Conservation (phyloP, 2,797 vertebrate species). For the Ataeniobius toweri region DNA sequence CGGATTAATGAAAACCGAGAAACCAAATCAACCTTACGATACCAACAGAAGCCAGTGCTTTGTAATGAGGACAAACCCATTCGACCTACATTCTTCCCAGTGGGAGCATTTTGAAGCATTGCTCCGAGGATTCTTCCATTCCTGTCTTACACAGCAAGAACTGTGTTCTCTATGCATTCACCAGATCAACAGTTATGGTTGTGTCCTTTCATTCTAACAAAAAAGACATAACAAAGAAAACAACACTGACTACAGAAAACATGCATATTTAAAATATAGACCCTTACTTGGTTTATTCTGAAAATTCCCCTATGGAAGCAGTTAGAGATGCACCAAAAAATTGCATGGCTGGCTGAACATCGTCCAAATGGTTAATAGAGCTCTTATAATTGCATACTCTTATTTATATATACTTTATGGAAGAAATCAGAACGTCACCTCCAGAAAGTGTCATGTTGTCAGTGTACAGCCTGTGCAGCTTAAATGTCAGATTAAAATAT, state of each 20-base stretch:
- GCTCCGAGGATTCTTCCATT: constrained; percentile 28
- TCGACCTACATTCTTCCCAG: constrained; percentile 68
- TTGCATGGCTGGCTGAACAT: background rate
- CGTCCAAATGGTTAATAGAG: background rate
- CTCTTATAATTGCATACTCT: background rate
- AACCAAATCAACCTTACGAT: constrained; percentile 57
- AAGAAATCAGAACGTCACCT: background rate
- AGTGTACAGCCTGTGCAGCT: too few relatives aligned
- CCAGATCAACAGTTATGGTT: constrained; percentile 45
- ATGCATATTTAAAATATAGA: background rate
- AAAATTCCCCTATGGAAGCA: background rate
- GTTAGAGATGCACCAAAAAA: background rate
- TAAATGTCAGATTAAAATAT: background rate
- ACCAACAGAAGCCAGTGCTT: constrained; percentile 48
- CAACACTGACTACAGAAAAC: background rate
- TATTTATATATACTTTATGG: background rate
- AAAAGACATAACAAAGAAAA: background rate
- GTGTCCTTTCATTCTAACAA: constrained; percentile 43
- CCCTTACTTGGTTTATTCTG: background rate
- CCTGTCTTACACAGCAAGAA: constrained; percentile 32
- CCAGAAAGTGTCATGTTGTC: background rate
- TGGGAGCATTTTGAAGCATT: constrained; percentile 39
- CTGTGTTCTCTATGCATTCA: constrained; percentile 18
- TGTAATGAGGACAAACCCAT: constrained; percentile 67
- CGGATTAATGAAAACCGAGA: constrained; percentile 55